Evolutionary conservation across 2,797 vertebrate species (phyloP).

Genomic region (Amazona ochrocephala): DNA sequence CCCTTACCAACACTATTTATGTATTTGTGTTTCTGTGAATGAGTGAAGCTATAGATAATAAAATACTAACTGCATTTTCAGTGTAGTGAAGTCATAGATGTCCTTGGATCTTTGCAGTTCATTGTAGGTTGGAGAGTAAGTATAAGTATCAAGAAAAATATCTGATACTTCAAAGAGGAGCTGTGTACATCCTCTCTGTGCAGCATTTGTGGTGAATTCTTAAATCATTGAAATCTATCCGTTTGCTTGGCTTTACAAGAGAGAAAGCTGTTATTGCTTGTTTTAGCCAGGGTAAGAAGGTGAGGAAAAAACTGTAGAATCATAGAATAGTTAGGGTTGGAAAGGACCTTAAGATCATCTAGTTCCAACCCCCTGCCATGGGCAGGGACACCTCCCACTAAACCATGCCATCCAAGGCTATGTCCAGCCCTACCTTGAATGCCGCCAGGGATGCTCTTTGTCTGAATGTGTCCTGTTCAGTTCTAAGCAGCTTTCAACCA

Average conservation of each 20-base stretch:
- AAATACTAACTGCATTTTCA: not conserved
- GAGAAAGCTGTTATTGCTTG: slow-evolving; percentile 85
- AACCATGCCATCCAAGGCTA: too few relatives aligned
- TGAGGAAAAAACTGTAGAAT: slow-evolving; percentile 71
- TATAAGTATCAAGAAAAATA: not conserved
- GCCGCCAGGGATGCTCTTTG: too few relatives aligned
- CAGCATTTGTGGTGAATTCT: slow-evolving; percentile 74
- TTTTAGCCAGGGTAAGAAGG: slow-evolving; percentile 81
- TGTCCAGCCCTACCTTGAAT: too few relatives aligned
- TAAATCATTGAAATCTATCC: slow-evolving; percentile 83
- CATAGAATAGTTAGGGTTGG: too few relatives aligned
- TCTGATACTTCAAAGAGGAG: slow-evolving; percentile 27
- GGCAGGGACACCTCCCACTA: too few relatives aligned
- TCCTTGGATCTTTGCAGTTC: not conserved
- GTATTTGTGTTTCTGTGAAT: not conserved
- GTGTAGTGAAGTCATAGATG: not conserved
- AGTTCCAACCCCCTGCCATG: too few relatives aligned
- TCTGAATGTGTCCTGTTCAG: too few relatives aligned
- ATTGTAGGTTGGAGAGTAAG: not conserved
- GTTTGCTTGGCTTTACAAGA: slow-evolving; percentile 80
- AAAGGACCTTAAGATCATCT: too few relatives aligned
- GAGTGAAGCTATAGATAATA: not conserved
- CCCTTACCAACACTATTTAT: not conserved
- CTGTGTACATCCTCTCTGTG: slow-evolving; percentile 15
- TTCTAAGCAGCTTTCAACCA: too few relatives aligned